Evolutionary conservation across 2,797 vertebrate genomes (phyloP).

Genomic region (Garrulus glandarius): DNA sequence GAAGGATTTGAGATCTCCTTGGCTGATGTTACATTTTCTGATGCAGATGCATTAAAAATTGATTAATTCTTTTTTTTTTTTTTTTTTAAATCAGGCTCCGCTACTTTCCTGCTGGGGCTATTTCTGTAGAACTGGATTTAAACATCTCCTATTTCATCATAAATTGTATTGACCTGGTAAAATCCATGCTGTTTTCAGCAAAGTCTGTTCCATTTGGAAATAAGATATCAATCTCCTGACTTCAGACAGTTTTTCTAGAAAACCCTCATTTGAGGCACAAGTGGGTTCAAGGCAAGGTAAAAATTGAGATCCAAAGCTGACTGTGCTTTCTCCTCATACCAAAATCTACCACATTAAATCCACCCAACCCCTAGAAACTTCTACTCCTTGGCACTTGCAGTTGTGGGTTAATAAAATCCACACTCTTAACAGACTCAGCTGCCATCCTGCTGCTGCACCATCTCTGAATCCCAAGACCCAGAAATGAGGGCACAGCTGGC

Average conservation of each 20-base stretch:
- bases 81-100: neutral
- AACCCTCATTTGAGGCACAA: neutral
- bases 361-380: neutral
- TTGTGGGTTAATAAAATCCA: neutral
- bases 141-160: neutral
- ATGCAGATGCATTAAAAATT: slow-evolving; percentile 42
- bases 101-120: neutral
- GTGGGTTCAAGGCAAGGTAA: neutral
- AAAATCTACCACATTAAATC: neutral
- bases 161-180: slow-evolving; percentile 40
- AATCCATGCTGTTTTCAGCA: neutral
- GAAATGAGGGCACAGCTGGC: neutral
- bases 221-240: neutral
- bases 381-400: neutral
- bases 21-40: slow-evolving; percentile 3
- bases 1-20: slow-evolving; percentile 18
- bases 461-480: neutral
- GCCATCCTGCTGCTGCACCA: neutral
- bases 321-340: neutral
- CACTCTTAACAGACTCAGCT: neutral
- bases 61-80: neutral
- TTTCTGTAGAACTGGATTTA: slow-evolving; percentile 10
- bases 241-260: neutral
- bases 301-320: neutral
- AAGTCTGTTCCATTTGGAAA: slow-evolving; percentile 23